A percentile compares a stretch with the other conserved stretches of the same genome.
phyloP scores from a whole-genome alignment of 2,888 invertebrate genomes.

The Danaus chrysippus region DNA sequence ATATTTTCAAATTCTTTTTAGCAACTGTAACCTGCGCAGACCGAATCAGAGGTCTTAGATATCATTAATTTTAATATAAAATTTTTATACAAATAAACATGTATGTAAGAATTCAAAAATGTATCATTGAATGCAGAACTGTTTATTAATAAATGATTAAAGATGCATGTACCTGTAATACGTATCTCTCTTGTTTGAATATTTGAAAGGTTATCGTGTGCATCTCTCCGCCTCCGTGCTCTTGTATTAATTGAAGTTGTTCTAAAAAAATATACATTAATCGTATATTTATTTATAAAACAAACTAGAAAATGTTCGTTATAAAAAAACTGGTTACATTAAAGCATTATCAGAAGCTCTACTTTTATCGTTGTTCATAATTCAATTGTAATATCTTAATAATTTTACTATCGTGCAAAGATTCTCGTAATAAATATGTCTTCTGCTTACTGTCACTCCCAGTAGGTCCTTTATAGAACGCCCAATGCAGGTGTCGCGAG shows the following conservation, averaged over 20 bases:
- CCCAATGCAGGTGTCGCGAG: conserved; percentile 62
- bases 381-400: too few species aligned
- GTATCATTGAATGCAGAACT: too few species aligned
- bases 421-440: neutral
- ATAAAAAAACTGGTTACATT: too few species aligned
- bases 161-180: conserved; percentile 56
- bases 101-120: too few species aligned
- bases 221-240: conserved; percentile 51
- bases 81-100: too few species aligned
- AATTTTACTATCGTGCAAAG: too few species aligned
- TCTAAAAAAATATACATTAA: conserved; percentile 40
- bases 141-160: neutral
- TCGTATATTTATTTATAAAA: neutral
- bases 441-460: conserved; percentile 47
- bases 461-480: conserved; percentile 53
- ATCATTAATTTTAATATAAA: too few species aligned
- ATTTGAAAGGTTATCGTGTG: conserved; percentile 52
- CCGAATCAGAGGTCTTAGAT: too few species aligned
- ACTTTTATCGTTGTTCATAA: too few species aligned
- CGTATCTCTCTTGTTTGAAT: conserved; percentile 56
- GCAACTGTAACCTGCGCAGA: too few species aligned
- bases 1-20: too few species aligned
- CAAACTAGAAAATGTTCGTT: neutral
- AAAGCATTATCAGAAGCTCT: too few species aligned
- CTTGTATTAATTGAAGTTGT: conserved; percentile 37